Evolutionary conservation across 2,113 vertebrate species (phyloP), one percentile per base, ranked within the genome.

Genomic region (Aegotheles bennettii): DNA sequence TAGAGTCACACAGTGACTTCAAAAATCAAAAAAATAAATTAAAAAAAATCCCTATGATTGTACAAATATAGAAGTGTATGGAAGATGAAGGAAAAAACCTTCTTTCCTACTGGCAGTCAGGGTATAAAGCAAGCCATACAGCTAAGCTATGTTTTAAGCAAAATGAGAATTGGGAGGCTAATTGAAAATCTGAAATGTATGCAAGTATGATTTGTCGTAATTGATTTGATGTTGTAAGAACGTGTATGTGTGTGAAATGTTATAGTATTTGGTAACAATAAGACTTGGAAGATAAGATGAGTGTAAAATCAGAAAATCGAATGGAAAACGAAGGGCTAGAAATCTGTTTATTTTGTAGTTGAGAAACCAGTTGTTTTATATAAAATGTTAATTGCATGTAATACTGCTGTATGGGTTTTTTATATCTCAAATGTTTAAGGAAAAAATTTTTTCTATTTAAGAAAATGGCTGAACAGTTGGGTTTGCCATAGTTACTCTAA

Each of bases 401-500:
- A 31, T 53, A 12, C 12, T 64, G 6, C 23, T 38, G 0, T 64
- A 7, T 48, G 9, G n/a, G n/a, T 1, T 2, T 4, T 29, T 29
- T 4, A 7, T 13, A 14, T 38, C 16, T 51, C 15, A 28, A 33
- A 16, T 78, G 15, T 69, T 73, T 42, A 45, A 51, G 35, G 23
- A 65, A 50, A 23, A 28, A 33, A n/a, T 8, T 16, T 71, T 61
- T 82, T 61, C 7, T 43, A 3, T 63, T 89, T 70, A 21, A 51
- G 8, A 38, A 73, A 68, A 43, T 17, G 4, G 7, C 35, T 81
- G 9, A 10, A 6, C 2, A 11, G 11, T 45, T 33, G 13, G 8
- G 14, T 63, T 79, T 60, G 16, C 36, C 63, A 0, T 29, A n/a
- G 13, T 57, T 82, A 36, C 18, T 82, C 26, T 47, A 10, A 79